Conservation (phyloP, 1,140 invertebrate genomes). For the Maniola jurtina region DNA sequence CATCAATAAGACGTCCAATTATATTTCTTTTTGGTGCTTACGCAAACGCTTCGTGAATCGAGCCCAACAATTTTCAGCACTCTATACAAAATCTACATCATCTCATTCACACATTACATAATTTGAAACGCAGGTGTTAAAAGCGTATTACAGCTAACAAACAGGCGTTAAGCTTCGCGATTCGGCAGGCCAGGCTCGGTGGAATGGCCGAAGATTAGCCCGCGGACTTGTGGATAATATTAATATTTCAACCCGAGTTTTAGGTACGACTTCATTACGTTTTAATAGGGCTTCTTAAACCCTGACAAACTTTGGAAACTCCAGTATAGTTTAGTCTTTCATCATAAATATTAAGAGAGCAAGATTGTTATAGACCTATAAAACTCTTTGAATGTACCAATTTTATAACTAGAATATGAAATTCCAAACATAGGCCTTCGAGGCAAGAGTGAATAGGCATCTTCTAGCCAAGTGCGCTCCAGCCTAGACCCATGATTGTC, state of each 20-base stretch:
- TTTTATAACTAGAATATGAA: too few species aligned
- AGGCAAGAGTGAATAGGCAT: too few species aligned
- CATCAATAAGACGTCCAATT: slow-evolving; percentile 44
- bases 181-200: slow-evolving; percentile 58
- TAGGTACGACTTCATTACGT: slow-evolving; percentile 48
- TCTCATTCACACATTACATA: slow-evolving; percentile 64
- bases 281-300: slow-evolving; percentile 39
- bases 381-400: too few species aligned
- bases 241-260: slow-evolving; percentile 58
- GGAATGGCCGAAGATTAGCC: slow-evolving; percentile 70
- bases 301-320: slow-evolving; percentile 15
- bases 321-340: slow-evolving; percentile 7
- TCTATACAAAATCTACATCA: slow-evolving; percentile 60
- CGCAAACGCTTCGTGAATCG: slow-evolving; percentile 33
- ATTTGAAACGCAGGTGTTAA: slow-evolving; percentile 70
- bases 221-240: slow-evolving; percentile 51
- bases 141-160: slow-evolving; percentile 73
- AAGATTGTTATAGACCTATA: slow-evolving; percentile 6
- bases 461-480: too few species aligned
- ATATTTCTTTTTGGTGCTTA: slow-evolving; percentile 39
- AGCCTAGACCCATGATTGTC: too few species aligned
- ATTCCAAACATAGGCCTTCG: too few species aligned
- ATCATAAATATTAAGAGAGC: slow-evolving; percentile 22
- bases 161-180: slow-evolving; percentile 71
- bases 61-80: slow-evolving; percentile 50